Conservation (phyloP, 2,888 invertebrate species). For the Drosophila emarginata region DNA sequence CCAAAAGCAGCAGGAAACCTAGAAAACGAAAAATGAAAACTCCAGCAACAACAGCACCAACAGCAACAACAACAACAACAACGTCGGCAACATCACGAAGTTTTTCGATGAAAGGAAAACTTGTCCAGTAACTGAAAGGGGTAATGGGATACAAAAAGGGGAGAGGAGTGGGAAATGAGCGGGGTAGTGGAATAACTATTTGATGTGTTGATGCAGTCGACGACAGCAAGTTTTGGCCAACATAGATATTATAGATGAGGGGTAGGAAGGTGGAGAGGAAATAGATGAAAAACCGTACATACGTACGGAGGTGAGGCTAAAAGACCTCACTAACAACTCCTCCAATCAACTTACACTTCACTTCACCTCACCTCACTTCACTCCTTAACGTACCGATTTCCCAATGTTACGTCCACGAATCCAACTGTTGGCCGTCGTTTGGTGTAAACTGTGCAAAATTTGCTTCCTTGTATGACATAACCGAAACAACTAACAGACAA, state of each 20-base stretch:
- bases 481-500: slow-evolving; percentile 23
- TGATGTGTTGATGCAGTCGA: slow-evolving; percentile 10
- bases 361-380: not conserved
- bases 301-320: not conserved
- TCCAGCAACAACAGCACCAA: slow-evolving; percentile 44
- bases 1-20: slow-evolving; percentile 75
- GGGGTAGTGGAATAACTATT: not conserved
- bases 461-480: slow-evolving; percentile 80
- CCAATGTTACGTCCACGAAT: slow-evolving; percentile 16
- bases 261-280: no score
- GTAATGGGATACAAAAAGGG: not conserved
- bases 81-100: slow-evolving; percentile 61
- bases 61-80: slow-evolving; percentile 21
- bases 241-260: not conserved
- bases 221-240: slow-evolving; percentile 15
- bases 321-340: slow-evolving; percentile 19
- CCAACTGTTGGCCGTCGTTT: slow-evolving; percentile 45
- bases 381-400: slow-evolving; percentile 10
- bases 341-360: not conserved
- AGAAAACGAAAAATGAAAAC: slow-evolving; percentile 67
- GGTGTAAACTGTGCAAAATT: slow-evolving; percentile 46
- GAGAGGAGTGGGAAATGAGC: not conserved
- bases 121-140: slow-evolving; percentile 44
- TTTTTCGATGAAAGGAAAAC: slow-evolving; percentile 67
- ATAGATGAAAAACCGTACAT: no score